Percentiles rank a stretch among this genome's conserved stretches.
phyloP scores from a whole-genome alignment of 2,797 vertebrate species.

The Tolypeutes matacus region DNA sequence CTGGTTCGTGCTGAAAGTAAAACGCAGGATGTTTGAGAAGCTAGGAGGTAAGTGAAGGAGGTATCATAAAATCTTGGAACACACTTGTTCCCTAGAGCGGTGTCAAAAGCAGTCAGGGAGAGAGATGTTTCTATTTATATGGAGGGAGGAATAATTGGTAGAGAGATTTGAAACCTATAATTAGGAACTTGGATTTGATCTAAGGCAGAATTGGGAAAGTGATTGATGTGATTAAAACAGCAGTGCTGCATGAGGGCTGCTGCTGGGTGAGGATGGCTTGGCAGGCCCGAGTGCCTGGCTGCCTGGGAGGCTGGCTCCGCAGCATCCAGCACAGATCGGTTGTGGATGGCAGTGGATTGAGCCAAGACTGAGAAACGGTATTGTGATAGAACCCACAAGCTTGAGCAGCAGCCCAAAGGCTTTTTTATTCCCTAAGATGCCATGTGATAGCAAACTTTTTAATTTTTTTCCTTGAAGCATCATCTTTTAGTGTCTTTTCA shows the following conservation, averaged over 20 bases:
- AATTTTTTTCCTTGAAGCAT: conserved; percentile 10
- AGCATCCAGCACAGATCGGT: neutral
- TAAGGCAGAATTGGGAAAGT: conserved; percentile 76
- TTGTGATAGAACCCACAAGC: neutral
- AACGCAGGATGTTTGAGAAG: neutral
- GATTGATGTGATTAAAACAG: conserved; percentile 79
- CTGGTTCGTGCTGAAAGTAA: neutral
- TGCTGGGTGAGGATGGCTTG: neutral
- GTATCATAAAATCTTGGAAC: neutral
- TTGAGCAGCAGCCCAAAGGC: neutral
- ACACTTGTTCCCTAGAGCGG: neutral
- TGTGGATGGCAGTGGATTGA: neutral
- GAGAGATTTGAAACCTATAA: conserved; percentile 75
- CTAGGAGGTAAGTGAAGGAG: neutral
- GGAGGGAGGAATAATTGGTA: conserved; percentile 65
- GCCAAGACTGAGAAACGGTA: conserved; percentile 9
- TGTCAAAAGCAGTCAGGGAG: neutral
- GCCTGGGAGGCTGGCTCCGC: neutral
- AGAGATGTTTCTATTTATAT: conserved; percentile 67
- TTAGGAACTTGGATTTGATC: conserved; percentile 78
- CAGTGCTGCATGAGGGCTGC: conserved; percentile 36
- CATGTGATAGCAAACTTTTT: neutral
- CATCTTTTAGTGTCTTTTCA: neutral
- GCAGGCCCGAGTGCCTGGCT: conserved; percentile 39
- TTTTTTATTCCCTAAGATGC: neutral